Evolutionary conservation across 2,797 vertebrate species (phyloP).

Genomic region (Allobates femoralis): DNA sequence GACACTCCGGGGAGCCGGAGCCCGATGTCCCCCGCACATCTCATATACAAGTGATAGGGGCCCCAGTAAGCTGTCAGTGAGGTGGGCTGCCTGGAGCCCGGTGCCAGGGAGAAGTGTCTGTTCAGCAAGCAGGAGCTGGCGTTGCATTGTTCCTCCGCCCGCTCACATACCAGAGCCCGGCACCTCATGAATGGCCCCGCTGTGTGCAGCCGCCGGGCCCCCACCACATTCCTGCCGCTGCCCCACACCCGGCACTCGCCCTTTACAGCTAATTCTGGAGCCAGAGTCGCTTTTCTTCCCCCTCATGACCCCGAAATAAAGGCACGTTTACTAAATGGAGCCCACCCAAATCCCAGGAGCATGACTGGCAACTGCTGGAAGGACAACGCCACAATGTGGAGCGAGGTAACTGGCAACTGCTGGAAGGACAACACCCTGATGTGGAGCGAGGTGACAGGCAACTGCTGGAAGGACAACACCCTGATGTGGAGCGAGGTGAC

Average conservation of each 20-base stretch:
- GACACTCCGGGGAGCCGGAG: too few species aligned
- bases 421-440: too few species aligned
- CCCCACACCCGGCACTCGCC: slow-evolving; percentile 9
- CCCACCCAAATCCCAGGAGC: too few species aligned
- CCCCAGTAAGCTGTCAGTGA: too few species aligned
- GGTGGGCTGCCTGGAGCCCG: slow-evolving; percentile 21
- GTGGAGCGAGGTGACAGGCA: too few species aligned
- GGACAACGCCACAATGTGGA: too few species aligned
- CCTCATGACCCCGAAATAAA: background rate
- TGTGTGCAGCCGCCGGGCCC: slow-evolving; percentile 46
- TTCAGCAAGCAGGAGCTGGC: background rate
- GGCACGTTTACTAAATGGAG: background rate
- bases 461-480: too few species aligned
- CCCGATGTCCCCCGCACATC: too few species aligned
- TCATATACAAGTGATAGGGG: too few species aligned
- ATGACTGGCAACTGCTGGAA: too few species aligned
- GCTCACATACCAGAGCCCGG: slow-evolving; percentile 45
- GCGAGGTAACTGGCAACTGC: too few species aligned
- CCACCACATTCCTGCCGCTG: slow-evolving; percentile 30
- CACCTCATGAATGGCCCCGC: slow-evolving; percentile 45
- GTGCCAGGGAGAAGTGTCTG: slow-evolving; percentile 20
- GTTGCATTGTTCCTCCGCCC: slow-evolving; percentile 35
- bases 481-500: too few species aligned
- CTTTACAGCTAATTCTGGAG: background rate
- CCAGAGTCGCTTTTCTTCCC: background rate